A percentile compares a stretch with the other conserved stretches of the same genome.
These are phyloP conservation scores for Egretta garzetta DNA, from an alignment of 2,113 vertebrate genomes.

Conservation along the genomic window DNA sequence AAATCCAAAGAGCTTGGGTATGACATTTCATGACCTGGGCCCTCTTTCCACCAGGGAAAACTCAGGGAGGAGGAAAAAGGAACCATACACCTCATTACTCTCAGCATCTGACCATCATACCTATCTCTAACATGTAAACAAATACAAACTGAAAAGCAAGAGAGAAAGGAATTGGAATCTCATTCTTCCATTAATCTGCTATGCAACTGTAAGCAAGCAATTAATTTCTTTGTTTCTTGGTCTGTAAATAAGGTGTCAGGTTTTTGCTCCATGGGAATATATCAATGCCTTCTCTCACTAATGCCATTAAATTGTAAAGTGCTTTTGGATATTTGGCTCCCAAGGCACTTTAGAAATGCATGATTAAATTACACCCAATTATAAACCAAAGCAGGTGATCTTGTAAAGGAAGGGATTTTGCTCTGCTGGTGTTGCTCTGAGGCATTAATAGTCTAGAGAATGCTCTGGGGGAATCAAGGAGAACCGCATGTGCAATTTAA, in stretches of 20 bases:
- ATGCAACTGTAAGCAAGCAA: neutral
- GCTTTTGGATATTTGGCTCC: constrained; percentile 29
- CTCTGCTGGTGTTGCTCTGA: neutral
- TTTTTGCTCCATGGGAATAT: neutral
- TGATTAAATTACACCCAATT: constrained; percentile 56
- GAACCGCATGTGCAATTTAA: neutral
- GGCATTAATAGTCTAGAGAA: neutral
- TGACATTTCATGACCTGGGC: neutral
- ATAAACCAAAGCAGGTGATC: constrained; percentile 45
- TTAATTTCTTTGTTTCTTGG: constrained; percentile 16
- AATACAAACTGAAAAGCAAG: neutral
- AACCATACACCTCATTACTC: neutral
- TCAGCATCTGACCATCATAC: neutral
- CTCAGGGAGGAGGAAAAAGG: neutral
- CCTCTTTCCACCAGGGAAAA: neutral
- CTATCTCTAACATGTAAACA: neutral
- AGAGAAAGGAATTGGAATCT: neutral
- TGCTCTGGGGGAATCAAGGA: neutral
- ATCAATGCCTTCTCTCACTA: neutral
- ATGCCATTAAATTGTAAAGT: constrained; percentile 12
- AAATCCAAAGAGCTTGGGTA: neutral
- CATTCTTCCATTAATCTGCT: neutral
- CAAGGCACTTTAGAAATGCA: constrained; percentile 32
- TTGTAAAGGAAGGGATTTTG: constrained; percentile 7
- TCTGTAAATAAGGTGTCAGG: constrained; percentile 17